A percentile compares a stretch with the other conserved stretches of the same genome.
Evolutionary conservation across 2,888 invertebrate genomes (phyloP).

Genomic region (Craniophora ligustri): DNA sequence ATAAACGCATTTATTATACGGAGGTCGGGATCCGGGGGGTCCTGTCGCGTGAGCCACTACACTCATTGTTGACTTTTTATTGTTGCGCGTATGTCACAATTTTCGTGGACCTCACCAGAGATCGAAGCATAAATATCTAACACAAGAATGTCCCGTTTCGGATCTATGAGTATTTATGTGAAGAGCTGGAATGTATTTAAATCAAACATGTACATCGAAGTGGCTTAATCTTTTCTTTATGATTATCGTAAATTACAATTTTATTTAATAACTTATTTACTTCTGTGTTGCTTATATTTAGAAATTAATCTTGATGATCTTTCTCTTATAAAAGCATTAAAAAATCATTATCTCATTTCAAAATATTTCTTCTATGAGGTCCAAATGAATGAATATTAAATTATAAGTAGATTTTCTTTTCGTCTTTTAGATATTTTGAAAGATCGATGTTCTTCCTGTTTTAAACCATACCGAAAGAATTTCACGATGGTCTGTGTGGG

Average conservation of each 20-base stretch:
- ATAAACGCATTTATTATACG: conserved; percentile 83
- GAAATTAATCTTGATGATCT: conserved; percentile 77
- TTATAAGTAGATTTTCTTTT: conserved; percentile 26
- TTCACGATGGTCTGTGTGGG: no score
- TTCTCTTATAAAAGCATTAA: conserved; percentile 63
- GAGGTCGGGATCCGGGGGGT: conserved; percentile 81
- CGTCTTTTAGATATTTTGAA: conserved; percentile 13
- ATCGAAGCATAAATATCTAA: conserved; percentile 77
- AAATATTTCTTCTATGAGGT: conserved; percentile 57
- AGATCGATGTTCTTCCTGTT: not conserved
- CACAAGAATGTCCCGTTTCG: conserved; percentile 72
- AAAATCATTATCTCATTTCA: conserved; percentile 62
- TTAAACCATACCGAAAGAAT: not conserved
- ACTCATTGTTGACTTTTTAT: conserved; percentile 84
- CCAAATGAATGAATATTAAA: conserved; percentile 33
- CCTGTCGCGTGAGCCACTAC: conserved; percentile 74
- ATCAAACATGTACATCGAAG: conserved; percentile 73
- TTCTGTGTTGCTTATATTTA: conserved; percentile 66
- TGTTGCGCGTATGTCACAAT: conserved; percentile 80
- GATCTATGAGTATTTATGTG: conserved; percentile 75
- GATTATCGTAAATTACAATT: conserved; percentile 84
- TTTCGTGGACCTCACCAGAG: conserved; percentile 76
- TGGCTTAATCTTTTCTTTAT: conserved; percentile 84
- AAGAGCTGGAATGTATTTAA: conserved; percentile 76
- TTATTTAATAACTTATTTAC: conserved; percentile 86